Evolutionary conservation across 37 sponge, comb jelly and placozoan species (phyloP).

Genomic region (Cladorhizidae sp.): DNA sequence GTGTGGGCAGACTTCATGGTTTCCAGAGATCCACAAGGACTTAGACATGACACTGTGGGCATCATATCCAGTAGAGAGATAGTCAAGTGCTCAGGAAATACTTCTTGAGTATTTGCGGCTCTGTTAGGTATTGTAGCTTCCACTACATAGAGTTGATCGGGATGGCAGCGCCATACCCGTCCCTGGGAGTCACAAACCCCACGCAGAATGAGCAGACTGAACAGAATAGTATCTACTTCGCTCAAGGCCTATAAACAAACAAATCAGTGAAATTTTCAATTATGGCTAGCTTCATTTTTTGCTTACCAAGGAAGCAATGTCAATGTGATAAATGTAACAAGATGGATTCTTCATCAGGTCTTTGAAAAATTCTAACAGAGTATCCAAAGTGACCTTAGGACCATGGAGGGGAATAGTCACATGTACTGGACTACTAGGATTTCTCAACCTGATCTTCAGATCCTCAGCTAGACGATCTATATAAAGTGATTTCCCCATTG

Average conservation of each 20-base stretch:
- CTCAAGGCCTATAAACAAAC: slow-evolving; percentile 29
- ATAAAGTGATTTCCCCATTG: slow-evolving; percentile 83
- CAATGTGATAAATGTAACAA: slow-evolving; percentile 42
- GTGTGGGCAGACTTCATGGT: not conserved
- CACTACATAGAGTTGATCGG: slow-evolving; percentile 52
- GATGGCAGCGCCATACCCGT: slow-evolving; percentile 56
- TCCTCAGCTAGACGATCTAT: slow-evolving; percentile 42
- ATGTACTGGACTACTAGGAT: not conserved
- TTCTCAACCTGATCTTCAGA: not conserved
- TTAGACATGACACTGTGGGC: slow-evolving; percentile 41
- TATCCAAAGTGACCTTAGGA: slow-evolving; percentile 49
- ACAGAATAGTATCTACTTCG: slow-evolving; percentile 48
- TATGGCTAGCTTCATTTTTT: not conserved
- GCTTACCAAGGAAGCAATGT: slow-evolving; percentile 58
- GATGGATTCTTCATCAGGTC: not conserved
- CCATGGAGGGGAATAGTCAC: slow-evolving; percentile 69
- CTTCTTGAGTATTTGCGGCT: not conserved
- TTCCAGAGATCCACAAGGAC: not conserved
- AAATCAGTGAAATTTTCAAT: not conserved
- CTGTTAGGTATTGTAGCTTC: slow-evolving; percentile 52
- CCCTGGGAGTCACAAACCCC: slow-evolving; percentile 54
- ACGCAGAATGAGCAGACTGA: slow-evolving; percentile 52
- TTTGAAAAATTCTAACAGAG: slow-evolving; percentile 25
- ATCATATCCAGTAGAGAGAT: slow-evolving; percentile 32
- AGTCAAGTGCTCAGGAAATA: slow-evolving; percentile 2